Conservation (phyloP, 2,888 invertebrate species). For the Acleris emargana region DNA sequence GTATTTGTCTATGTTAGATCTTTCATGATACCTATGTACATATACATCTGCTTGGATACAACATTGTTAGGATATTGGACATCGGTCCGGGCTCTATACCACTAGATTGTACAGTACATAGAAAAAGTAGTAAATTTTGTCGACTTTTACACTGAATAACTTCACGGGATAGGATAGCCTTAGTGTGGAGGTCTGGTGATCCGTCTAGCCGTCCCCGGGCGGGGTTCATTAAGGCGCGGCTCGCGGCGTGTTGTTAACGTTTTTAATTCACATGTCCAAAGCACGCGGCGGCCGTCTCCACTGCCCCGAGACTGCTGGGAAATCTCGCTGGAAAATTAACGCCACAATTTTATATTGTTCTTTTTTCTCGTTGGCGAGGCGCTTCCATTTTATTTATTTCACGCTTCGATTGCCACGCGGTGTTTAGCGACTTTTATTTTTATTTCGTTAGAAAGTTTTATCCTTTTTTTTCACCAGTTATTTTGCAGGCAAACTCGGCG, state of each 20-base stretch:
- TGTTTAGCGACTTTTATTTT: constrained; percentile 70
- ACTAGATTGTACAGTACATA: too few species aligned
- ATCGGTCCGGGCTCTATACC: too few species aligned
- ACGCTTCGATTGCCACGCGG: constrained; percentile 71
- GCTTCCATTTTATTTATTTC: constrained; percentile 79
- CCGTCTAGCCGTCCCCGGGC: constrained; percentile 38
- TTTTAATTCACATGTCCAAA: constrained; percentile 82
- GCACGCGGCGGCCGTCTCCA: constrained; percentile 65
- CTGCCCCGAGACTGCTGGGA: constrained; percentile 71
- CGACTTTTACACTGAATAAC: too few species aligned
- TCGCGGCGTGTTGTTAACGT: constrained; percentile 79
- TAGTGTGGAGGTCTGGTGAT: constrained; percentile 24
- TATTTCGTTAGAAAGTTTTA: constrained; percentile 59
- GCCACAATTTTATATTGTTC: constrained; percentile 70
- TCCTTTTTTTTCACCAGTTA: constrained; percentile 38
- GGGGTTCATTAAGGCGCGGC: constrained; percentile 74
- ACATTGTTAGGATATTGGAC: too few species aligned
- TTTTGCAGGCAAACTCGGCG: constrained; percentile 27
- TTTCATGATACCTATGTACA: too few species aligned
- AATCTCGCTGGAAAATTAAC: constrained; percentile 82
- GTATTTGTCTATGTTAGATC: too few species aligned
- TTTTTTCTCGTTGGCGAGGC: constrained; percentile 70
- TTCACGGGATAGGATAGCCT: too few species aligned
- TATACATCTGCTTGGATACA: too few species aligned
- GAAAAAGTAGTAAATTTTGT: too few species aligned